A percentile compares a stretch with the other conserved stretches of the same genome.
Conservation (phyloP, 2,797 vertebrate genomes). For the Lagocephalus sceleratus region DNA sequence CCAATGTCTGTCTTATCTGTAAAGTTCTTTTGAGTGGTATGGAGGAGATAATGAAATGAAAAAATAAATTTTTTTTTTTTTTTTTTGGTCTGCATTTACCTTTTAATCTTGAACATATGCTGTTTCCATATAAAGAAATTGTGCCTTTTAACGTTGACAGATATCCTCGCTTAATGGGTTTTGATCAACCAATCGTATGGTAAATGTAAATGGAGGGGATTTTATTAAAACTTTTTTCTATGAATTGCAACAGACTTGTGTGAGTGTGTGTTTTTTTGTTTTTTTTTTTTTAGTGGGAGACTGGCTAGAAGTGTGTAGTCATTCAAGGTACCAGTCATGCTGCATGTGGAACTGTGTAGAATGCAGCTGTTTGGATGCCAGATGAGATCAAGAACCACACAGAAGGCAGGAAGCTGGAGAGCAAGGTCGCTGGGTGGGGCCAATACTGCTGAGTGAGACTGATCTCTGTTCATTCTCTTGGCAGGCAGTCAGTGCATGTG, state of each 20-base stretch:
- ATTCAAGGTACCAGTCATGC: background rate
- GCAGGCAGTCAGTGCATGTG: constrained; percentile 58
- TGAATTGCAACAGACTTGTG: constrained; percentile 22
- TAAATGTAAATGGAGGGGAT: constrained; percentile 51
- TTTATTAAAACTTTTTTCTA: constrained; percentile 65
- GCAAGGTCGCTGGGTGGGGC: constrained; percentile 47
- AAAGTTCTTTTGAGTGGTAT: background rate
- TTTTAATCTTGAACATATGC: constrained; percentile 5
- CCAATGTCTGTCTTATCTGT: constrained; percentile 16
- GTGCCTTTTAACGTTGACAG: constrained; percentile 49
- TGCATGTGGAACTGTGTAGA: background rate
- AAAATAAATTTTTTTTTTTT: constrained; percentile 7
- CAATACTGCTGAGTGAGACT: constrained; percentile 71
- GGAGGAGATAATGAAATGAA: constrained; percentile 10
- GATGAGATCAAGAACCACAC: constrained; percentile 29
- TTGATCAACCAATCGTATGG: constrained; percentile 35
- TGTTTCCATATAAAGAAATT: constrained; percentile 14
- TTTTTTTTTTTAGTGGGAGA: no score
- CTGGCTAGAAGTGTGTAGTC: no score
- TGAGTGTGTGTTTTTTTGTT: no score
- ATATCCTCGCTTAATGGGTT: constrained; percentile 34
- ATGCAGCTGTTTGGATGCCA: constrained; percentile 12
- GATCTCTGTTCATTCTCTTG: constrained; percentile 71
- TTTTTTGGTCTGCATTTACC: background rate
- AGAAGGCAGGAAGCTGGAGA: constrained; percentile 34